A percentile compares a stretch with the other conserved stretches of the same genome.
phyloP scores from a whole-genome alignment of 2,113 vertebrate species.

The Varanus komodoensis region DNA sequence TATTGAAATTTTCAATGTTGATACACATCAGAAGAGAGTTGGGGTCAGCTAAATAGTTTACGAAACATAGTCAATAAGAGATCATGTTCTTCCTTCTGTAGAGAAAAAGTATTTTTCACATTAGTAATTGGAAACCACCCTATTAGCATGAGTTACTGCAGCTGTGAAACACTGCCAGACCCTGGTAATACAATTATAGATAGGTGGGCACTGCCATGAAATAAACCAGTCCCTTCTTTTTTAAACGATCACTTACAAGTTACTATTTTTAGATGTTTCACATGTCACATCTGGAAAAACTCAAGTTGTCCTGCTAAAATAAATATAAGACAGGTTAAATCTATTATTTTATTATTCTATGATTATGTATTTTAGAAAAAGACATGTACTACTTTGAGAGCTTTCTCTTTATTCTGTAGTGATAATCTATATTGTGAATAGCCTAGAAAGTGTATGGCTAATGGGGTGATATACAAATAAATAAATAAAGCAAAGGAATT shows the following conservation, averaged over 20 bases:
- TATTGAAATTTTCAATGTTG: constrained; percentile 47
- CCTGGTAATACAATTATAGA: constrained; percentile 60
- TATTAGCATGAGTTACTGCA: constrained; percentile 61
- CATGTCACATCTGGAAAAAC: constrained; percentile 63
- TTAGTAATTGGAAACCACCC: constrained; percentile 65
- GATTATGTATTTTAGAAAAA: constrained; percentile 27
- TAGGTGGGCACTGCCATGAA: constrained; percentile 38
- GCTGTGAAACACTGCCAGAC: constrained; percentile 63
- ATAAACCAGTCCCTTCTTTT: constrained; percentile 56
- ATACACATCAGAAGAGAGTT: constrained; percentile 45
- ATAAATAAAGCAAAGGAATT: neutral
- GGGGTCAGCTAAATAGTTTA: constrained; percentile 37
- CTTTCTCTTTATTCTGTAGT: constrained; percentile 14
- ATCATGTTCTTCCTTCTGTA: constrained; percentile 59
- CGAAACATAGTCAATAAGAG: constrained; percentile 27
- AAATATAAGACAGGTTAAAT: constrained; percentile 42
- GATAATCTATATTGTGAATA: neutral
- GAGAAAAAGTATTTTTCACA: constrained; percentile 57
- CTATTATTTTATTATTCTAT: constrained; percentile 54
- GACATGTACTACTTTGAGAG: neutral
- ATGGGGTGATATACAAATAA: no score
- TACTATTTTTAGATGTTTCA: constrained; percentile 52
- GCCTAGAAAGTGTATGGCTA: no score
- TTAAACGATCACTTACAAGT: constrained; percentile 59
- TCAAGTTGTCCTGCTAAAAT: constrained; percentile 45